Base-by-base conservation (phyloP, 92 coral and sea anemone genomes). In the Virgularia gustaviana region DNA sequence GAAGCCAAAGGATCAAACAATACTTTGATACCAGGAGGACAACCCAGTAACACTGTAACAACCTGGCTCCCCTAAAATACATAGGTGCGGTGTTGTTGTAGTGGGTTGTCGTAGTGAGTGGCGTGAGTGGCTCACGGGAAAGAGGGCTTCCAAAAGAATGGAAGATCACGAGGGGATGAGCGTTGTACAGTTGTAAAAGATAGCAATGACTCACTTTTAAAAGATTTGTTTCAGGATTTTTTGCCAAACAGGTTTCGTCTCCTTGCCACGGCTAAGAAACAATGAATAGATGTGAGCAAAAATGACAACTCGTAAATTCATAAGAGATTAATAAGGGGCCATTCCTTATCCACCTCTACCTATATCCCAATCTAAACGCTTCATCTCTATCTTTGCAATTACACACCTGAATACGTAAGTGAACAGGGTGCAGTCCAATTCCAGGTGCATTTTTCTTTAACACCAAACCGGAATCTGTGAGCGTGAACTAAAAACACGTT, bases 1-100 rank as follows among this genome's bases (percentile, higher is more conserved):
- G 96, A 84, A 27, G 86, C 86, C 36, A 79, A 75, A 13, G 80
- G 63, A 58, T 92, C 96, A 77, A 92, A 92, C 7, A 78, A 60
- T 6, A 92, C 66, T 62, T 84, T 83, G 13, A 70, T 79, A 53
- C 88, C 85, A 62, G 87, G 91, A 24, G 98, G 98, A 70, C 96
- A 92, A 20, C 98, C 98, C 19, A 92, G 84, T 29, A 81, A 59
- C 24, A 89, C 83, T 19, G 86, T 86, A 81, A 86, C 66, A 28
- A 81, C 83, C 45, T 86, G 83, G 1, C 90, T 78, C 27, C 92
- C 96, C 98, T 92, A 35, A 38, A 29, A 24, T 7, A 67, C 22
- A 20, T 39, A 19, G 3, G 19, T 13, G 25, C 23, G n/a, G 9
- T 9, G 47, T 9, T n/a, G n/a, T n/a, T n/a, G n/a, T n/a, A n/a